Evolutionary conservation across 2,888 invertebrate genomes (phyloP).

Genomic region (Clivina fossor): DNA sequence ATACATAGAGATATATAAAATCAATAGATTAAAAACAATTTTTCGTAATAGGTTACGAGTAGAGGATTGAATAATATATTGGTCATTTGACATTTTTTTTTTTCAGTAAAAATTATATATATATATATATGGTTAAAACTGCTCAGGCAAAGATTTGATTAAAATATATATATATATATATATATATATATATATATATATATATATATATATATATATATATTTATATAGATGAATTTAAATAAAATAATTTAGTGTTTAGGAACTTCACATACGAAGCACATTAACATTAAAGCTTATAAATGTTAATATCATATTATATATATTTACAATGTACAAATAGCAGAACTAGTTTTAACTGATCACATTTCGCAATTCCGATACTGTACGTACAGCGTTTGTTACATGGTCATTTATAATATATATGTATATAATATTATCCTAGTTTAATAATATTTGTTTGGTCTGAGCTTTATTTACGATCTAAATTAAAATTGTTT

Average conservation of each 20-base stretch:
- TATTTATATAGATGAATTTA: slow-evolving; percentile 3
- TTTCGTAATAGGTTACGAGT: slow-evolving; percentile 14
- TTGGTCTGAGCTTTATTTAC: slow-evolving; percentile 31
- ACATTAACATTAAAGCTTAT: slow-evolving; percentile 43
- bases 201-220: slow-evolving; percentile 11
- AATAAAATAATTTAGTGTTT: slow-evolving; percentile 33
- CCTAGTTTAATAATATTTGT: neutral
- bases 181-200: slow-evolving; percentile 10
- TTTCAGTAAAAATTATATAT: neutral
- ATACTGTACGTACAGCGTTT: slow-evolving; percentile 26
- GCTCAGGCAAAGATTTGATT: slow-evolving; percentile 31
- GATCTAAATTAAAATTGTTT: slow-evolving; percentile 1
- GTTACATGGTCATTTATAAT: slow-evolving; percentile 24
- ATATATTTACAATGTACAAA: slow-evolving; percentile 34
- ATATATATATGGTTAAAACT: slow-evolving; percentile 19
- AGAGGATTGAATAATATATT: neutral
- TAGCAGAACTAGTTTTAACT: slow-evolving; percentile 28
- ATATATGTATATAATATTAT: slow-evolving; percentile 17
- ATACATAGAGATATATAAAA: slow-evolving; percentile 17
- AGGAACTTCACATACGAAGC: slow-evolving; percentile 40
- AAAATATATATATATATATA: slow-evolving; percentile 12
- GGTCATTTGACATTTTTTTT: neutral
- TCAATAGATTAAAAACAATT: slow-evolving; percentile 14
- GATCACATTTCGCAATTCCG: slow-evolving; percentile 33
- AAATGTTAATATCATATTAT: slow-evolving; percentile 43